Conservation (phyloP, 1,140 invertebrate species). For the Thaumatotibia leucotreta region DNA sequence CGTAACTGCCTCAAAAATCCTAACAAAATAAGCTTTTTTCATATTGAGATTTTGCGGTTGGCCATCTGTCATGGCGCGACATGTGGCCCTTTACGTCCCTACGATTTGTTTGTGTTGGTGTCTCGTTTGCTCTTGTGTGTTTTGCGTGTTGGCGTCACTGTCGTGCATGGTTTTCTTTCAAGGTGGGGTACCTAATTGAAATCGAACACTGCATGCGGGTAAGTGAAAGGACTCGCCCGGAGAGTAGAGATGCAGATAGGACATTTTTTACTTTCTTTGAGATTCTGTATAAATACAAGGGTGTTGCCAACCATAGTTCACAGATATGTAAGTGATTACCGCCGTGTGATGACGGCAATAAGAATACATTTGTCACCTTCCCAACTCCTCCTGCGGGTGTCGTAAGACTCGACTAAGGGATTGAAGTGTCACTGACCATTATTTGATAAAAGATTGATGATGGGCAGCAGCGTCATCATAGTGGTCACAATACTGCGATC, state of each 20-base stretch:
- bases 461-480: too few relatives aligned
- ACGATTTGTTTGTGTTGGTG: constrained; percentile 63
- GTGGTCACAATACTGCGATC: too few relatives aligned
- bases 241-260: constrained; percentile 34
- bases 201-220: constrained; percentile 67
- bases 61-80: constrained; percentile 60
- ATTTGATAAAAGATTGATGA: too few relatives aligned
- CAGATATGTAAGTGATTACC: too few relatives aligned
- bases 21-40: background rate
- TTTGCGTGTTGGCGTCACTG: constrained; percentile 21
- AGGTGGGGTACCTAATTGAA: constrained; percentile 68
- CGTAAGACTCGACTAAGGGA: too few relatives aligned
- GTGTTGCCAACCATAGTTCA: too few relatives aligned
- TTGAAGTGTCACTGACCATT: too few relatives aligned
- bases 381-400: too few relatives aligned
- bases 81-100: constrained; percentile 60
- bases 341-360: too few relatives aligned
- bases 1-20: background rate
- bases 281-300: too few relatives aligned
- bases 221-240: constrained; percentile 60
- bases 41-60: constrained; percentile 37
- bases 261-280: constrained; percentile 9
- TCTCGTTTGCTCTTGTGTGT: constrained; percentile 26
- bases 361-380: too few relatives aligned
- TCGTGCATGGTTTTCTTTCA: constrained; percentile 55